Evolutionary conservation across 2,113 vertebrate species (phyloP), one percentile per base, ranked within the genome.

Genomic region (Martes martes): DNA sequence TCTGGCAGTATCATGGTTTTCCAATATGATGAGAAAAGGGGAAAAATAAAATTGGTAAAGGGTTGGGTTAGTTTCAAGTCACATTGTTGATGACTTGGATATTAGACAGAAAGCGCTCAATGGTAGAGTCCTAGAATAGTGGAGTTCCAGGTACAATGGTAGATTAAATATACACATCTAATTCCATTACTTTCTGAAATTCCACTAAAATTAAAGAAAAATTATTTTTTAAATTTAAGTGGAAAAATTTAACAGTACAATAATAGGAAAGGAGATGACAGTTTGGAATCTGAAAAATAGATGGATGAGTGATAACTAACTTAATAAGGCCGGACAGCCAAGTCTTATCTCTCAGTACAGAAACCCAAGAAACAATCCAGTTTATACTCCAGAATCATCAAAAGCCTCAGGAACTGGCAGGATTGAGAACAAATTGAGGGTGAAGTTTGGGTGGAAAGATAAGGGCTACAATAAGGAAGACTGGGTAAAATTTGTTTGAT

Each of bases 161-260:
- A 85, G 55, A 59, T 83, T 88, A 94, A 94, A 83, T 31, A 47
- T 1, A 87, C 14, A 85, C 11, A 59, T 73, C n/a, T 94, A 85
- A 89, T 86, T 76, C 63, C 0, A 78, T 74, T 61, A 36, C 13
- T 14, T 84, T 69, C 65, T 78, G n/a, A 93, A 90, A 82, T 80
- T 52, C 47, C 73, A 78, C 65, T 76, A 86, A 91, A 87, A 87
- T 28, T 76, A 61, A 78, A 69, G 47, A 95, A 87, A 97, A 97
- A 65, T 45, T 26, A 26, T 4, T 71, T 85, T 97, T 90, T 45
- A 6, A 74, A 69, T 82, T 94, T 88, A 63, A 89, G 63, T 83
- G 33, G 15, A 14, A 69, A 91, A 87, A 39, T 55, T 74, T 76
- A 92, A 50, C 39, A 93, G 73, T 52, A 69, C 5, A 81, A 95